Base-by-base conservation (phyloP, 1,140 invertebrate species). In the Drosophila ercepeae region DNA sequence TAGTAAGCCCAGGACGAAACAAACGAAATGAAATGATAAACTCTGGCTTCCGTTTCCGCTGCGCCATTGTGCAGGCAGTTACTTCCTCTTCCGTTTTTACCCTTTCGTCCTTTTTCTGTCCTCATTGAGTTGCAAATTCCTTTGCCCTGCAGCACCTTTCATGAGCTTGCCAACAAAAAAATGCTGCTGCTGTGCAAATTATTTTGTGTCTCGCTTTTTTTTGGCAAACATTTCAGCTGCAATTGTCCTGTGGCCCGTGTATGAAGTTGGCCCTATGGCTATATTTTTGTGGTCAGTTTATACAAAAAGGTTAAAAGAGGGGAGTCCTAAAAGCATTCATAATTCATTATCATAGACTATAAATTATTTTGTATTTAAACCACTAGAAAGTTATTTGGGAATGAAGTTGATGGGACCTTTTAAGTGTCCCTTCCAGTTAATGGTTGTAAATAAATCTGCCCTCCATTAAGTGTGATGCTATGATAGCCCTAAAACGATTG, bases 1-100 rank as follows among this genome's bases (percentile, higher is more conserved):
- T 36, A 16, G 9, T 23, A 58, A 29, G 34, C 42, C 2, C 29
- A 61, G 50, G 52, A 23, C 55, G 25, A 51, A 59, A 11, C 19
- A 45, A 63, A 49, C 34, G 60, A 77, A 52, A 77, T 54, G 39
- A 72, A 69, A 84, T 65, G 77, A 74, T 82, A 77, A 78, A 82
- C 77, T 88, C 73, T 71, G 67, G 74, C 89, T 90, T 90, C 89
- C 89, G 89, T 90, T 90, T 90, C 89, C 89, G 89, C 89, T 88
- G 88, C 79, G 89, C 88, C 82, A 90, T 81, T 79, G 84, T 79
- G 82, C 83, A 82, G 72, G 67, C 67, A 81, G 77, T 68, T 70
- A 27, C 67, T 60, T 74, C 64, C 71, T 63, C 67, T 60, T 55
- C 36, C 36, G n/a, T 39, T 13, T 39, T 39, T 16, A 36, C 27